Conservation (phyloP, 2,797 vertebrate genomes). For the Pseudochirops cupreus region DNA sequence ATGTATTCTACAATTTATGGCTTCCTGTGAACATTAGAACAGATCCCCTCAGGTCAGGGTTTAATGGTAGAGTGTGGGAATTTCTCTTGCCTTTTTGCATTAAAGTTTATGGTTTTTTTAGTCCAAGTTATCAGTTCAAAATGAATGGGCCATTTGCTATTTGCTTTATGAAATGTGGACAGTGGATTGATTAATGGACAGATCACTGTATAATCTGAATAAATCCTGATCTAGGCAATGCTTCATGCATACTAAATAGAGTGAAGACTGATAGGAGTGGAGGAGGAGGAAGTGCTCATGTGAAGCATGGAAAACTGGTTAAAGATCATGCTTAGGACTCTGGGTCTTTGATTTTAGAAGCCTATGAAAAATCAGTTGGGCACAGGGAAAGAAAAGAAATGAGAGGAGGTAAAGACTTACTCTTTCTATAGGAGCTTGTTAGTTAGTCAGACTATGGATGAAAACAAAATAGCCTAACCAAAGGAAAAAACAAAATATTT, state of each 20-base stretch:
- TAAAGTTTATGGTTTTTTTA: conserved; percentile 51
- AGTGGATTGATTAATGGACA: conserved; percentile 67
- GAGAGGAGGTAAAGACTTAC: not conserved
- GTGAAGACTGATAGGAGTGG: conserved; percentile 31
- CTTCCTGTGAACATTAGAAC: conserved; percentile 77
- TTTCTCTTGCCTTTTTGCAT: conserved; percentile 63
- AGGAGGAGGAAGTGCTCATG: conserved; percentile 2
- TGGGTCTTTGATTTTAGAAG: conserved; percentile 20
- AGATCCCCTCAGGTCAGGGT: conserved; percentile 75
- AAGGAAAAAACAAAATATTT: conserved; percentile 8
- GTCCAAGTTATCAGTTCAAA: conserved; percentile 66
- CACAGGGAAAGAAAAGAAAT: not conserved
- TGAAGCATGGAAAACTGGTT: conserved; percentile 43
- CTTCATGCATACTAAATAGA: conserved; percentile 40
- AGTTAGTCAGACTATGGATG: conserved; percentile 29
- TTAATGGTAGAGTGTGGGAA: conserved; percentile 77
- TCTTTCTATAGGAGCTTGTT: not conserved
- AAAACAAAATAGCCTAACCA: conserved; percentile 27
- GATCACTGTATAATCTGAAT: conserved; percentile 52
- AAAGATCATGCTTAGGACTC: not conserved
- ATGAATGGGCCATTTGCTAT: conserved; percentile 58
- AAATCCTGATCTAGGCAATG: conserved; percentile 53
- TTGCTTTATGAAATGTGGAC: conserved; percentile 61
- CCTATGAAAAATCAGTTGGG: conserved; percentile 30
- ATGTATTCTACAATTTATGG: conserved; percentile 79